Evolutionary conservation across 2,113 vertebrate genomes (phyloP), one percentile per base, ranked within the genome.

Genomic region (Nematolebias whitei): DNA sequence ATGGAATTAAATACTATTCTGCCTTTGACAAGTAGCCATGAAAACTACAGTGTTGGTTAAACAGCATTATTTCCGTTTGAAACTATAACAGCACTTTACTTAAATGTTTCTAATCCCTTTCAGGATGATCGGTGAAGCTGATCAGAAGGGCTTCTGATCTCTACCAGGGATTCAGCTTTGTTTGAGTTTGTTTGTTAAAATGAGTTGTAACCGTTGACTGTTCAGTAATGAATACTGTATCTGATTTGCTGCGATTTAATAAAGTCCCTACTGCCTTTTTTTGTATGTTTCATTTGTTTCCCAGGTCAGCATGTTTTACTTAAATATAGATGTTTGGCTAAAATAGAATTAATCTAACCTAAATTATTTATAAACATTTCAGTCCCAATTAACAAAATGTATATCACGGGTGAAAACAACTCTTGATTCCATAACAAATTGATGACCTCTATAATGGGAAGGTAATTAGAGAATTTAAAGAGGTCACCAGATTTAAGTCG

Each of bases 221-320:
- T 53, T 48, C 58, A 13, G 26, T n/a, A 32, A 35, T 53, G 8
- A 35, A 55, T 45, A 78, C 76, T 79, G 69, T 75, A 82, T 87
- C 75, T 78, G 19, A 80, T 85, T 87, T 90, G 70, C 74, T 79
- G 85, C 70, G 16, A 57, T 80, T 87, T 60, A 89, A 89, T 91
- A 86, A 88, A 87, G 59, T 79, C 67, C 87, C 69, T 76, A 59
- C 73, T 47, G 19, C 41, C 39, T 79, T 83, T n/a, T n/a, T n/a
- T 73, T 74, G 23, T 56, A 50, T 38, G 49, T 56, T 66, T 76
- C 14, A 13, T 14, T 1, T 6, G 8, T 57, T 41, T 39, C 19
- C 38, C 2, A 10, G 15, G 10, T 29, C 7, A 29, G 3, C 26
- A 29, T 29, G 26, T 35, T 10, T 35, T 29, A 15, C 13, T 50